A percentile compares a stretch with the other conserved stretches of the same genome.
Evolutionary conservation across 2,113 vertebrate species (phyloP).

Genomic region (Corythoichthys intestinalis): DNA sequence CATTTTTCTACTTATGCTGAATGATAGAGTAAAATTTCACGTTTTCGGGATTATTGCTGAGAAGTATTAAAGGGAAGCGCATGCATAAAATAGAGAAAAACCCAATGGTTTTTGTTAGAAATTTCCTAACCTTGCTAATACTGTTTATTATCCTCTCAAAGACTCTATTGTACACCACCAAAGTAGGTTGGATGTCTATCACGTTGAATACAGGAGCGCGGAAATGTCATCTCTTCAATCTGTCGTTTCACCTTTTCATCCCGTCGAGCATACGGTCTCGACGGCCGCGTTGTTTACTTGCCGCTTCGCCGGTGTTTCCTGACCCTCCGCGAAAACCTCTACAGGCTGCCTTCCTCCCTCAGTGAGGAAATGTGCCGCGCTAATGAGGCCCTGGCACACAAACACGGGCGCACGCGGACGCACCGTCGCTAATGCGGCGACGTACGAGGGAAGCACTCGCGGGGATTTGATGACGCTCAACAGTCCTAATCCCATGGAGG

Average conservation of each 20-base stretch:
- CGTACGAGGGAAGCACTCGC: slow-evolving; percentile 27
- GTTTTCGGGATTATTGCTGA: too few species aligned
- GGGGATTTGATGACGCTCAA: slow-evolving; percentile 51
- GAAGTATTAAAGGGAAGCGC: too few species aligned
- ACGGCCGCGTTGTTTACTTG: slow-evolving; percentile 43
- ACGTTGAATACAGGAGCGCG: too few species aligned
- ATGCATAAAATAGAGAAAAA: too few species aligned
- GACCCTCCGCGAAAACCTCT: slow-evolving; percentile 38
- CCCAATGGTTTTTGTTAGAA: too few species aligned
- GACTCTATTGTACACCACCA: too few species aligned
- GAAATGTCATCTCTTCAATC: background rate
- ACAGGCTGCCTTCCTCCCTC: slow-evolving; percentile 19
- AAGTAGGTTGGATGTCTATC: too few species aligned
- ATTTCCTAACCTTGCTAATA: too few species aligned
- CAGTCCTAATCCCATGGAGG: slow-evolving; percentile 47
- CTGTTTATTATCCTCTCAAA: too few species aligned
- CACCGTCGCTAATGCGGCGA: background rate
- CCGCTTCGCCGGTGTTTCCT: slow-evolving; percentile 18
- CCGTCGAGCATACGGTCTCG: slow-evolving; percentile 11
- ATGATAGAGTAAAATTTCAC: too few species aligned
- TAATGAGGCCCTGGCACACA: slow-evolving; percentile 40
- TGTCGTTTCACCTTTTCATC: background rate
- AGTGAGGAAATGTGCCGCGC: slow-evolving; percentile 24
- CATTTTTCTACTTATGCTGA: too few species aligned
- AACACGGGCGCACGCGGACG: background rate